phyloP scores from a whole-genome alignment of 92 coral and sea anemone species.

The Porites lobata region DNA sequence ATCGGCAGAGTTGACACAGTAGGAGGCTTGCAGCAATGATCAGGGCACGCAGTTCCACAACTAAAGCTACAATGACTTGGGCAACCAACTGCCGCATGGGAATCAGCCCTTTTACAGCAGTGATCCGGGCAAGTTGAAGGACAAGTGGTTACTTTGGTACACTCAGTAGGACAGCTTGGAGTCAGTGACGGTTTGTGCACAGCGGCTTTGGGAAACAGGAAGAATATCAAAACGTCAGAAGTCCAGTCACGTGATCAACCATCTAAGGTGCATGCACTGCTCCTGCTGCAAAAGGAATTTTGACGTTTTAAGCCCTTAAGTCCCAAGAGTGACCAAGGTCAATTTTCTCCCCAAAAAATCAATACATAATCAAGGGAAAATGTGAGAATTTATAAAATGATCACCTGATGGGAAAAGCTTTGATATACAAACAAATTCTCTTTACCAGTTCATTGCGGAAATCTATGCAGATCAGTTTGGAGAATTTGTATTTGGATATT shows the following conservation, averaged over 20 bases:
- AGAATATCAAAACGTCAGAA: slow-evolving; percentile 51
- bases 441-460: no score
- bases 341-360: no score
- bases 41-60: slow-evolving; percentile 37
- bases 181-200: slow-evolving; percentile 9
- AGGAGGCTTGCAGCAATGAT: slow-evolving; percentile 36
- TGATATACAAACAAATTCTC: no score
- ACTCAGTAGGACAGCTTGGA: slow-evolving; percentile 49
- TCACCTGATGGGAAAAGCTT: no score
- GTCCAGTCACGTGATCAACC: slow-evolving; percentile 34
- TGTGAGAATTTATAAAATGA: no score
- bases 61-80: slow-evolving; percentile 45
- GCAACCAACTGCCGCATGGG: slow-evolving; percentile 42
- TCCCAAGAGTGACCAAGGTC: no score
- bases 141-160: slow-evolving; percentile 17
- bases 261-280: slow-evolving; percentile 36
- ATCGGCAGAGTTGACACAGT: neutral
- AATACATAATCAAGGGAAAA: no score
- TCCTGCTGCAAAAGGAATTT: slow-evolving; percentile 30
- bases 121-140: slow-evolving; percentile 29
- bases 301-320: neutral
- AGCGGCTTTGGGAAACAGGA: slow-evolving; percentile 52
- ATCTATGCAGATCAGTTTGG: no score
- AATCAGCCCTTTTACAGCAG: slow-evolving; percentile 32
- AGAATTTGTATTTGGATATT: no score